phyloP scores from a whole-genome alignment of 2,113 vertebrate species.

The Mustela lutreola region DNA sequence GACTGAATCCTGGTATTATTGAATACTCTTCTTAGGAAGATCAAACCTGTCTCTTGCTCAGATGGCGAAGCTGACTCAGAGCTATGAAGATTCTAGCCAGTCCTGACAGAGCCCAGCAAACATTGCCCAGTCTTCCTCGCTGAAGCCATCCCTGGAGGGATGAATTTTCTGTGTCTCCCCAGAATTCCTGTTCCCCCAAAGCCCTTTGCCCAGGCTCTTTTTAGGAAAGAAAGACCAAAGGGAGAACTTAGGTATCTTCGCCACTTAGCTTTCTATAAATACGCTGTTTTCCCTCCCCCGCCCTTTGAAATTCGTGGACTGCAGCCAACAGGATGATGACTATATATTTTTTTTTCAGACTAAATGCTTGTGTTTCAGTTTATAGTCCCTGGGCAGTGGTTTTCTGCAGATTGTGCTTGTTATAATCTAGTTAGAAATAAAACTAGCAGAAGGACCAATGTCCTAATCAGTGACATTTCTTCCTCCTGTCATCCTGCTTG shows the following conservation, averaged over 20 bases:
- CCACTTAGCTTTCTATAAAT: constrained; percentile 25
- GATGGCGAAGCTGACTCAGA: neutral
- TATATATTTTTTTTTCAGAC: neutral
- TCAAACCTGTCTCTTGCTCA: neutral
- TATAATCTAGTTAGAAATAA: constrained; percentile 69
- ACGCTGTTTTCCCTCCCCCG: neutral
- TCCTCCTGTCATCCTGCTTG: neutral
- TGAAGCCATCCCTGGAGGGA: neutral
- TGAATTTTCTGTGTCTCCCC: neutral
- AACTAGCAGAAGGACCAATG: constrained; percentile 61
- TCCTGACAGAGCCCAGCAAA: accelerated
- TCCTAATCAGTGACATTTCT: neutral
- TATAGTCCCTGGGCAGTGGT: constrained; percentile 17
- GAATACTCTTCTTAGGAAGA: neutral
- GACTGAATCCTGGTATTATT: neutral
- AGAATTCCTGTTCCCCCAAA: neutral
- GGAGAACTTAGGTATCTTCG: neutral
- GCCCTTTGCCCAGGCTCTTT: neutral
- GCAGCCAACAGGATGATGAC: neutral
- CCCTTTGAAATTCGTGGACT: neutral
- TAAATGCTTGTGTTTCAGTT: constrained; percentile 71
- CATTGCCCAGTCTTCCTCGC: neutral
- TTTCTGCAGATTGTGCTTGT: constrained; percentile 63
- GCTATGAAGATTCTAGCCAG: neutral
- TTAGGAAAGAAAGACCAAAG: constrained; percentile 2